These are phyloP conservation scores for Genyomyrus donnyi DNA, from an alignment of 2,113 vertebrate genomes.

Conservation along the genomic window DNA sequence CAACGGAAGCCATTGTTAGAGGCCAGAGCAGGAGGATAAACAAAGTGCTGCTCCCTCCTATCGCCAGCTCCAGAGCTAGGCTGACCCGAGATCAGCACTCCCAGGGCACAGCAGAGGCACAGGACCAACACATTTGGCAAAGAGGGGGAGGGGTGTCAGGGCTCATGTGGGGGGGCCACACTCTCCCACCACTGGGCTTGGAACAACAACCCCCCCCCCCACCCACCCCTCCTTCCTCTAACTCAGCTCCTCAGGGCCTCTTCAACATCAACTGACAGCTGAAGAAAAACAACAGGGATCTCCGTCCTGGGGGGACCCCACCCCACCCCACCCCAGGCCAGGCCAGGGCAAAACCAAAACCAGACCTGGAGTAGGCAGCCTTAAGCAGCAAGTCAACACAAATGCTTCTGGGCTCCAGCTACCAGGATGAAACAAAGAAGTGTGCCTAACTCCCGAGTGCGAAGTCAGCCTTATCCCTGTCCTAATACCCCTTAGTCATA, in stretches of 20 bases:
- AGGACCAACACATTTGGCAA: slow-evolving; percentile 34
- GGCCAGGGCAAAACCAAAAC: background rate
- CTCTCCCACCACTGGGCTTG: slow-evolving; percentile 6
- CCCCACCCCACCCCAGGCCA: background rate
- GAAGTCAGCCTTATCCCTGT: background rate
- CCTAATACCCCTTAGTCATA: background rate
- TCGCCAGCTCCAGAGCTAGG: slow-evolving; percentile 33
- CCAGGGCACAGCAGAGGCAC: slow-evolving; percentile 40
- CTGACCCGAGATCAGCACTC: slow-evolving; percentile 33
- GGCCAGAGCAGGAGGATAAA: slow-evolving; percentile 26
- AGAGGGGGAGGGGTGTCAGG: slow-evolving; percentile 20
- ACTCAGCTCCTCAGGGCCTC: slow-evolving; percentile 2
- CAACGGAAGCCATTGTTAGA: background rate
- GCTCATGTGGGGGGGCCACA: slow-evolving; percentile 13
- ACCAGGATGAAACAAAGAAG: background rate
- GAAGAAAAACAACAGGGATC: slow-evolving; percentile 7
- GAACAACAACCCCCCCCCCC: background rate
- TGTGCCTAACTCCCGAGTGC: background rate
- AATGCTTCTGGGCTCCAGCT: background rate
- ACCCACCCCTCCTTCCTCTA: background rate
- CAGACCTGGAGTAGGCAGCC: background rate
- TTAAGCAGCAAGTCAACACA: background rate
- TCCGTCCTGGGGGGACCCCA: background rate
- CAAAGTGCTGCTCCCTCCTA: slow-evolving; percentile 7
- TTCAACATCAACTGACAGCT: slow-evolving; percentile 11